phyloP scores from a whole-genome alignment of 2,113 vertebrate species.

The Antechinus stuartii region DNA sequence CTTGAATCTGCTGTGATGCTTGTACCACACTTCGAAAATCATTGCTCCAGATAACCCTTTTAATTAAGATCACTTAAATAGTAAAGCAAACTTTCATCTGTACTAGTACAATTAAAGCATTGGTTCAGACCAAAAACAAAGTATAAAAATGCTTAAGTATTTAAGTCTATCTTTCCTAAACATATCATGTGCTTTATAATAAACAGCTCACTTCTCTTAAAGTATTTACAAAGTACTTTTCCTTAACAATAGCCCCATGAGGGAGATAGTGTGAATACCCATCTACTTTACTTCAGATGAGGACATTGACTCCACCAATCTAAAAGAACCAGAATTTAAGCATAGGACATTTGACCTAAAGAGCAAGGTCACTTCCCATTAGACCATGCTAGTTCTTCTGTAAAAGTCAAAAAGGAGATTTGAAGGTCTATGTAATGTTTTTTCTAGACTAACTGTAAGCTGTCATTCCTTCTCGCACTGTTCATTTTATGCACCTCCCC shows the following conservation, averaged over 20 bases:
- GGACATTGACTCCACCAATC: background rate
- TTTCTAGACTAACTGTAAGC: background rate
- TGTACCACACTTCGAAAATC: background rate
- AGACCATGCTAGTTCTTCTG: background rate
- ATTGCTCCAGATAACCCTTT: background rate
- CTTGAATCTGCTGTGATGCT: background rate
- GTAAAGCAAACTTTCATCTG: background rate
- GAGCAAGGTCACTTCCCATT: fast-evolving
- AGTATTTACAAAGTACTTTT: background rate
- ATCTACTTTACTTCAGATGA: background rate
- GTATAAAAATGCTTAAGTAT: background rate
- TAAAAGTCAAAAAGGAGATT: background rate
- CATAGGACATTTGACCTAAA: background rate
- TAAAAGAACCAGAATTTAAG: background rate
- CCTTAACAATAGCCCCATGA: background rate
- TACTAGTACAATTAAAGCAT: background rate
- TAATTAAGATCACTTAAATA: background rate
- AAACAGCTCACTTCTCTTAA: background rate
- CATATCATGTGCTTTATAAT: background rate
- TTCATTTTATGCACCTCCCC: background rate
- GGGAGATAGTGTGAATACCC: background rate
- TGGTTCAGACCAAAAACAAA: background rate
- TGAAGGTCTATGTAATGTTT: background rate
- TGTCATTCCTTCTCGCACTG: background rate
- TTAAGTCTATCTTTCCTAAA: background rate